Evolutionary conservation across 2,113 vertebrate species (phyloP).

Genomic region (Chlorodrepanis virens): DNA sequence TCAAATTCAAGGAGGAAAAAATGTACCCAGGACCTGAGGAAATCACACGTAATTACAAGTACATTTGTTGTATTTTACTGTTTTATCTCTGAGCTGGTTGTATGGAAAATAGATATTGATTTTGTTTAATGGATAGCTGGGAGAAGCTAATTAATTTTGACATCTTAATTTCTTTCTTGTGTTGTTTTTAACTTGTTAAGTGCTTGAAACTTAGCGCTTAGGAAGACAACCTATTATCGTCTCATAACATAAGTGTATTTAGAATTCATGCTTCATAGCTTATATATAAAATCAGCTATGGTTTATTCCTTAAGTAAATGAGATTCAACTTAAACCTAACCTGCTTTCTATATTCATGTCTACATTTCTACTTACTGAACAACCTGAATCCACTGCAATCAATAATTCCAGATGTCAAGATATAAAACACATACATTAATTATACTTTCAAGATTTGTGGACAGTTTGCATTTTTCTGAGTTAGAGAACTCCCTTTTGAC

Average conservation of each 20-base stretch:
- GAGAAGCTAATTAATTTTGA: slow-evolving; percentile 28
- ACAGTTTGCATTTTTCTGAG: neutral
- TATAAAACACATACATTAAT: neutral
- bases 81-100: neutral
- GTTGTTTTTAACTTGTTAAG: neutral
- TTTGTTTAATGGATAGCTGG: neutral
- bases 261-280: neutral
- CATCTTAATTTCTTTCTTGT: neutral
- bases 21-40: neutral
- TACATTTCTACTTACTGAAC: neutral
- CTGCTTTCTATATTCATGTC: neutral
- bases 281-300: neutral
- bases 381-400: neutral
- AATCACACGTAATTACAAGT: neutral
- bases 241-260: neutral
- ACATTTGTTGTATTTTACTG: neutral
- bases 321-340: neutral
- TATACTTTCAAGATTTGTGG: neutral
- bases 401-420: neutral
- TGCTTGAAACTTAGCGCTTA: neutral
- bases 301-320: neutral
- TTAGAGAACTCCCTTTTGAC: neutral
- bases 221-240: neutral
- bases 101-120: slow-evolving; percentile 22
- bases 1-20: neutral